A percentile compares a stretch with the other conserved stretches of the same genome.
phyloP scores from a whole-genome alignment of 2,797 vertebrate genomes.

The Neomorphus geoffroyi region DNA sequence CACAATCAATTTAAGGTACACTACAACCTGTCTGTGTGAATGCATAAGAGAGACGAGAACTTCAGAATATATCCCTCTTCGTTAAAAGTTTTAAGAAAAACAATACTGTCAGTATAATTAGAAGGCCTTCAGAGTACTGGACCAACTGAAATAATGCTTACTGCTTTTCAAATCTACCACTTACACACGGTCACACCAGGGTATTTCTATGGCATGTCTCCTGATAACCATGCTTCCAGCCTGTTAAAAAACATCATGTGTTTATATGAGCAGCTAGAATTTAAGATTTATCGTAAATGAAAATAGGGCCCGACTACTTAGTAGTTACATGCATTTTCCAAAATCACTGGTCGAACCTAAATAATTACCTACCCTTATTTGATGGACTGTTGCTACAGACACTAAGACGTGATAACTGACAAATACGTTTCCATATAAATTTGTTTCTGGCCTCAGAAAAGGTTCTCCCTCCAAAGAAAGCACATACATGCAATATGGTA shows the following conservation, averaged over 20 bases:
- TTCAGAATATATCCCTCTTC: background rate
- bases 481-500: accelerated
- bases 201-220: background rate
- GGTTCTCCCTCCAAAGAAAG: background rate
- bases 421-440: background rate
- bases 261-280: background rate
- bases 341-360: background rate
- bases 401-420: background rate
- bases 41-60: background rate
- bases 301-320: background rate
- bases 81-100: background rate
- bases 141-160: constrained; percentile 15
- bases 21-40: background rate
- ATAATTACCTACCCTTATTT: background rate
- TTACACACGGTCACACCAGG: constrained; percentile 19
- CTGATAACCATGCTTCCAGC: background rate
- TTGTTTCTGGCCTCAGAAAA: background rate
- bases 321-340: background rate
- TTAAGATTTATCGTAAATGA: background rate
- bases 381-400: background rate
- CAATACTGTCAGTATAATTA: background rate
- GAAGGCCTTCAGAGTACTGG: constrained; percentile 1
- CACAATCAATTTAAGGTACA: background rate
- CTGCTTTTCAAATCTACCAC: constrained; percentile 15
- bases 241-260: background rate